Evolutionary conservation across 2,888 invertebrate species (phyloP).

Genomic region (Mythimna vitellina): DNA sequence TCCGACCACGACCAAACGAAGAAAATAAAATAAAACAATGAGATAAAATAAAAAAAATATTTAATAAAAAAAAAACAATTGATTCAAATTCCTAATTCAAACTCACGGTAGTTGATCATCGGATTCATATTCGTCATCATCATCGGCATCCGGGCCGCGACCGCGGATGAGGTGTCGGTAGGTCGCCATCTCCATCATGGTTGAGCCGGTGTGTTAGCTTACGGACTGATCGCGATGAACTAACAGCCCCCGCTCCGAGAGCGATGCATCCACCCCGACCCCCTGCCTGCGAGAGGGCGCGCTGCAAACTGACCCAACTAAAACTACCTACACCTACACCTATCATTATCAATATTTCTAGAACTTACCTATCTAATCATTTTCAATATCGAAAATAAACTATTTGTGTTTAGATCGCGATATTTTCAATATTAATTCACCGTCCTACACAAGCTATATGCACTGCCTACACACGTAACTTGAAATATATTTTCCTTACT

Average conservation of each 20-base stretch:
- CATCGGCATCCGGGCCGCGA: background rate
- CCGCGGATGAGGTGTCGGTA: background rate
- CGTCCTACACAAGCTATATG: background rate
- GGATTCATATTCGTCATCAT: background rate
- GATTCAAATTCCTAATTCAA: background rate
- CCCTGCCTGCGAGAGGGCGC: slow-evolving; percentile 27
- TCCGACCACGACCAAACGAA: background rate
- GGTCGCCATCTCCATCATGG: slow-evolving; percentile 43
- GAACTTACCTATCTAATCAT: background rate
- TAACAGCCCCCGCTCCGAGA: slow-evolving; percentile 53
- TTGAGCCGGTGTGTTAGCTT: slow-evolving; percentile 43
- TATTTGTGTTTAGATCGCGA: background rate
- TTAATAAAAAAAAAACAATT: background rate
- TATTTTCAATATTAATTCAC: background rate
- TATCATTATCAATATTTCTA: background rate
- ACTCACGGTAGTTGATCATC: slow-evolving; percentile 35
- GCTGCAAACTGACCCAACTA: slow-evolving; percentile 9
- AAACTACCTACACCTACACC: background rate
- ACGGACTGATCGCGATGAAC: slow-evolving; percentile 56
- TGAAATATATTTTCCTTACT: background rate
- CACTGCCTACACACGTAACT: background rate
- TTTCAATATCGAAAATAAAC: background rate
- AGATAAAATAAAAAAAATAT: background rate
- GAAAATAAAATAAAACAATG: slow-evolving; percentile 2
- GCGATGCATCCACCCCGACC: slow-evolving; percentile 57